Base-by-base conservation (phyloP, 2,797 vertebrate species). In the Moxostoma hubbsi region DNA sequence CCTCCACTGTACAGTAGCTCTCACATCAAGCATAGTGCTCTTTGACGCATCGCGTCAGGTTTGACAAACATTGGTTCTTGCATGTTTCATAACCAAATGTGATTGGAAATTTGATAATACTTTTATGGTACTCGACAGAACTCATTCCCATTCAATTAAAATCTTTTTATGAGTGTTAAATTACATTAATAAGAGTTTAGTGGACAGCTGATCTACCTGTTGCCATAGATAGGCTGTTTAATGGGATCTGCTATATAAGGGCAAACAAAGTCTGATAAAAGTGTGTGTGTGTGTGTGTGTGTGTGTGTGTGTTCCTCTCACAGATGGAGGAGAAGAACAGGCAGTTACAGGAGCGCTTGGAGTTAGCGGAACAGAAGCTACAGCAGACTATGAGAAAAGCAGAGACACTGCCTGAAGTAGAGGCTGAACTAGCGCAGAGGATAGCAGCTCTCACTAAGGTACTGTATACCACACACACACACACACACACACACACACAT, bases 321-420 rank as follows among this genome's bases (percentile, higher is more conserved):
- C 77, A 99, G 98, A 94, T 99, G 95, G 97, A 99, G 93, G 98
- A 99, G 87, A 99, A 99, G 91, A 98, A 99, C 91, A 90, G 98
- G 77, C 98, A 99, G 89, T 92, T 99, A 49, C 98, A 98, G 89
- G 98, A 99, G 85, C 93, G 98, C 51, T 90, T 99, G n/a, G 98
- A 99, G 89, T 89, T 99, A 2, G 98, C 98, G 0, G 98, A 99
- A 85, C 98, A 99, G 94, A 99, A 98, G 90, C 93, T 99, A 57
- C 98, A 99, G 90, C 98, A 99, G 92, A 99, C 97, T 0, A 98
- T 99, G 96, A 95, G 97, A 88, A 99, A 99, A 90, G 98, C 98
- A 0, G 97, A 99, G 91, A 99, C 98, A 1, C 93, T 99, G 82
- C 98, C 98, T 0, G 98, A 99, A 93, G 97, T 99, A 8, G 98